Percentiles rank a stretch among this genome's conserved stretches.
Evolutionary conservation across 2,797 vertebrate species (phyloP).

Genomic region (Clarias laeviceps): DNA sequence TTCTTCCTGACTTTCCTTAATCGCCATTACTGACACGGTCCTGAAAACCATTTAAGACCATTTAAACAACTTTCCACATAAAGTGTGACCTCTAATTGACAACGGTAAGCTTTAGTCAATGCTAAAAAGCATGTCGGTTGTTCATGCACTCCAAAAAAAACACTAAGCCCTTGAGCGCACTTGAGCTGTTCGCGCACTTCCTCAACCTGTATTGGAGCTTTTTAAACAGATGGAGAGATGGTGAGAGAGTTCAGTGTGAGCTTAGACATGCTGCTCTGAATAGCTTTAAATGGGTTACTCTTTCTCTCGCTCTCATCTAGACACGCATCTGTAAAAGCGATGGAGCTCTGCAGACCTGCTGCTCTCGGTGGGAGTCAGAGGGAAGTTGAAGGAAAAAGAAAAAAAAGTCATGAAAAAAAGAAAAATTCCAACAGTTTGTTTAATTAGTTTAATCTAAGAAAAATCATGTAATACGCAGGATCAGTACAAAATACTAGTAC

Average conservation of each 20-base stretch:
- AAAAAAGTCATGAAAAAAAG: neutral
- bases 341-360: neutral
- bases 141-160: neutral
- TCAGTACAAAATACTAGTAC: neutral
- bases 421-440: neutral
- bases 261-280: slow-evolving; percentile 28
- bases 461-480: neutral
- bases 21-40: neutral
- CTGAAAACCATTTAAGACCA: neutral
- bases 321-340: neutral
- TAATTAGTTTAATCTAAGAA: neutral
- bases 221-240: slow-evolving; percentile 25
- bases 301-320: slow-evolving; percentile 12
- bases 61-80: neutral
- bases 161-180: neutral
- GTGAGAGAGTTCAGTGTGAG: slow-evolving; percentile 17
- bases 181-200: slow-evolving; percentile 10
- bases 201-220: neutral
- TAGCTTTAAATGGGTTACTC: slow-evolving; percentile 38
- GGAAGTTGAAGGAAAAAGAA: too few relatives aligned
- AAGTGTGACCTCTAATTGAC: neutral
- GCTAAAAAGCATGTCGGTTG: neutral
- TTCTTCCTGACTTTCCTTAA: neutral
- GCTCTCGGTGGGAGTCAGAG: neutral
- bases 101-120: neutral